A percentile compares a stretch with the other conserved stretches of the same genome.
phyloP scores from a whole-genome alignment of 2,113 vertebrate species.

The Cyprinodon brontotheroides region DNA sequence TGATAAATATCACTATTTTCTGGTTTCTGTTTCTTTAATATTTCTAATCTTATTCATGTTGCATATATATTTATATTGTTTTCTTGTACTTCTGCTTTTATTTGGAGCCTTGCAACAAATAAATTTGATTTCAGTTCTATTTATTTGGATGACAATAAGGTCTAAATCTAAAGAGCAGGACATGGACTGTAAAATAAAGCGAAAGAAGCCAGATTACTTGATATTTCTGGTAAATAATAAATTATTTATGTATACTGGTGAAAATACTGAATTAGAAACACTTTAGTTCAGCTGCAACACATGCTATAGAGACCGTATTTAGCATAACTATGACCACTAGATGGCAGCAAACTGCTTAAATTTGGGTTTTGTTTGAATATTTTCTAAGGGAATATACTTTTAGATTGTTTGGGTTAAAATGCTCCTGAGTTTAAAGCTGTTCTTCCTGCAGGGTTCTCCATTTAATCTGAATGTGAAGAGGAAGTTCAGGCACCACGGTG shows the following conservation, averaged over 20 bases:
- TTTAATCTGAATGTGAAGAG: constrained; percentile 83
- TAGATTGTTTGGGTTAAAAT: not conserved
- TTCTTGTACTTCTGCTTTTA: too few relatives aligned
- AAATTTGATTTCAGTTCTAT: too few relatives aligned
- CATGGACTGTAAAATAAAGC: not conserved
- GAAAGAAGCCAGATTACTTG: not conserved
- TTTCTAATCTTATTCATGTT: too few relatives aligned
- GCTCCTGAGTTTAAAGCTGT: not conserved
- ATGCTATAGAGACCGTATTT: not conserved
- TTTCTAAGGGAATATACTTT: too few relatives aligned
- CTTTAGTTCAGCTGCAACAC: not conserved
- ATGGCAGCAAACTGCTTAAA: not conserved
- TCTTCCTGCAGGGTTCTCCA: constrained; percentile 84
- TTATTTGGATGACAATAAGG: too few relatives aligned
- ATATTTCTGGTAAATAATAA: not conserved
- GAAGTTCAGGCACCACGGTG: constrained; percentile 80
- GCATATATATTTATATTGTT: too few relatives aligned
- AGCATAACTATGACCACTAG: not conserved
- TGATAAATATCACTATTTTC: too few relatives aligned
- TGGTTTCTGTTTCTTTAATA: too few relatives aligned
- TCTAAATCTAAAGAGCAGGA: not conserved
- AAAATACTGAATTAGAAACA: too few relatives aligned
- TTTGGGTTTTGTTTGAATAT: not conserved
- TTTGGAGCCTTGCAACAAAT: too few relatives aligned
- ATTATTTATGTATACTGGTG: not conserved